These are phyloP conservation scores for Aurelia sp. DNA, from an alignment of 30 jellyfish, hydroid and myxozoan species.

Conservation along the genomic window DNA sequence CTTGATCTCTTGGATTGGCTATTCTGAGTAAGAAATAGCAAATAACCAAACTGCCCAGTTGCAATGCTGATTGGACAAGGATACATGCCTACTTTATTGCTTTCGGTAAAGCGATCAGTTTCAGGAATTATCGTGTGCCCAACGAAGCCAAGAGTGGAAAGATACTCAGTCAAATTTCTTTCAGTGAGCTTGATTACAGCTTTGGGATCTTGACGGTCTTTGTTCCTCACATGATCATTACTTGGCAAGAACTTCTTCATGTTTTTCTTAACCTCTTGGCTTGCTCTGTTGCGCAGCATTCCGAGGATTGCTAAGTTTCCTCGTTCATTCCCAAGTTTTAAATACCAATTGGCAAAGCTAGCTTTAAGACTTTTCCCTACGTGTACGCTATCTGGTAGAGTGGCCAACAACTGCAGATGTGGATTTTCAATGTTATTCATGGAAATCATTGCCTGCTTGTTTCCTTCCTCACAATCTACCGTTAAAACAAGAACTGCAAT, in stretches of 20 bases:
- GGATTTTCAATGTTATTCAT: constrained; percentile 4
- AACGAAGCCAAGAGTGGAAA: constrained; percentile 14
- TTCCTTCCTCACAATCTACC: constrained; percentile 57
- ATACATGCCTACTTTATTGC: constrained; percentile 31
- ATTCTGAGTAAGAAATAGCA: not conserved
- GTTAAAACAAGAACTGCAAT: constrained; percentile 20
- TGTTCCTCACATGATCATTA: constrained; percentile 3
- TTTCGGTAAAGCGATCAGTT: not conserved
- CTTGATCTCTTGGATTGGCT: not conserved
- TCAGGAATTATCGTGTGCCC: constrained; percentile 29
- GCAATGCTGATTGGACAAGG: constrained; percentile 16
- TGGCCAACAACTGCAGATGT: not conserved
- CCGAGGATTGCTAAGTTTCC: constrained; percentile 4
- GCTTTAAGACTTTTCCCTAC: constrained; percentile 9
- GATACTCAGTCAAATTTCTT: not conserved
- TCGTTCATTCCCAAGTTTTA: constrained; percentile 4
- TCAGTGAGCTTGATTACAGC: constrained; percentile 1
- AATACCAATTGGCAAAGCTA: constrained; percentile 13
- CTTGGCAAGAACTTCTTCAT: constrained; percentile 1
- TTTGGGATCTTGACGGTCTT: not conserved
- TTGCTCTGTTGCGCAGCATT: constrained; percentile 18
- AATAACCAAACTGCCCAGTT: constrained; percentile 24
- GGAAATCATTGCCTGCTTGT: constrained; percentile 10
- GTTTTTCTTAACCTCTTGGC: not conserved
- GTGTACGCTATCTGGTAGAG: constrained; percentile 14